phyloP scores from a whole-genome alignment of 1,140 invertebrate genomes.

The Batillaria attramentaria region DNA sequence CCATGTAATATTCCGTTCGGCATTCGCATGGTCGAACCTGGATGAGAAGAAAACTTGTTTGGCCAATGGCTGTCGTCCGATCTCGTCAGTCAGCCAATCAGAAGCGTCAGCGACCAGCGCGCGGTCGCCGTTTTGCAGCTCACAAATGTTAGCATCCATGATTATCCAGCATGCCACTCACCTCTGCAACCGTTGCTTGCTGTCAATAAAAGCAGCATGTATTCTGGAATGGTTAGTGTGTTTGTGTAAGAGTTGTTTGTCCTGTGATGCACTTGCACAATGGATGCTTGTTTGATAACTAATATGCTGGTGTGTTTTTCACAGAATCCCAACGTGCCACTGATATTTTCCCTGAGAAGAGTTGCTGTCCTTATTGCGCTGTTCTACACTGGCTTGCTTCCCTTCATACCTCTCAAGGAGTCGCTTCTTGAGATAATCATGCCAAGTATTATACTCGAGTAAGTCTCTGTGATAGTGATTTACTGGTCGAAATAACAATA shows the following conservation, averaged over 20 bases:
- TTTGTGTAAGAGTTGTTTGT: neutral
- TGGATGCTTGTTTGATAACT: neutral
- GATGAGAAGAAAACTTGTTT: no score
- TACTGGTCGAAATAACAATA: neutral
- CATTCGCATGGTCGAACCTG: no score
- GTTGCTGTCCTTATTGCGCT: slow-evolving; percentile 76
- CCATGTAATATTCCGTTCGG: no score
- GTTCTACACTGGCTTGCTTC: slow-evolving; percentile 80
- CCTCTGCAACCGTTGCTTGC: no score
- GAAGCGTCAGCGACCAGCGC: no score
- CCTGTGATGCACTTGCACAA: neutral
- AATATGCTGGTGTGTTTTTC: slow-evolving; percentile 34
- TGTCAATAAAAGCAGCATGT: no score
- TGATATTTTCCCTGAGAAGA: slow-evolving; percentile 79
- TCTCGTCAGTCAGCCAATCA: no score
- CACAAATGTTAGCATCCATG: no score
- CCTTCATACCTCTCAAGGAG: slow-evolving; percentile 81
- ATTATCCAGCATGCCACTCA: no score
- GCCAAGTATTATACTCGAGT: slow-evolving; percentile 76
- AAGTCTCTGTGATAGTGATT: slow-evolving; percentile 1
- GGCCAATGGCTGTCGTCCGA: no score
- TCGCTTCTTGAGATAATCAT: slow-evolving; percentile 81
- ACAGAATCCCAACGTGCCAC: slow-evolving; percentile 80
- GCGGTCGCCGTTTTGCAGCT: no score
- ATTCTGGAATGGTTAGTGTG: no score